phyloP scores from a whole-genome alignment of 2,888 invertebrate genomes.

The Metopia argyrocephala region DNA sequence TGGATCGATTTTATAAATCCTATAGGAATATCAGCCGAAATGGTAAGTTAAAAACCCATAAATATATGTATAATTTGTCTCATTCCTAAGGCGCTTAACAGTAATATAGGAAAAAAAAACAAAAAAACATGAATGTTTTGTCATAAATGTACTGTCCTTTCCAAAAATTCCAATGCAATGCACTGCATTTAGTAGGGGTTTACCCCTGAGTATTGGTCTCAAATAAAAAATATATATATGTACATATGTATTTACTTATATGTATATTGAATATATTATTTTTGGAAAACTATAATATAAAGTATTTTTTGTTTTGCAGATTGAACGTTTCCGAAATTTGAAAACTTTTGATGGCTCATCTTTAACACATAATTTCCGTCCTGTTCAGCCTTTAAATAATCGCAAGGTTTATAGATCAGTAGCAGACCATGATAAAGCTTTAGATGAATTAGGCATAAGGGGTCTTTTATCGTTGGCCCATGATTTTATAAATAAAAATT shows the following conservation, averaged over 20 bases:
- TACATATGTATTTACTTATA: no score
- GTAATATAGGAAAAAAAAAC: no score
- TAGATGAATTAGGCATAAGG: neutral
- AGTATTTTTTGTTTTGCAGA: constrained; percentile 78
- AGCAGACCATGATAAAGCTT: neutral
- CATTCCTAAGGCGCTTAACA: no score
- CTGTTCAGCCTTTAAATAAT: constrained; percentile 88
- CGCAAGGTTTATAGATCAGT: constrained; percentile 80
- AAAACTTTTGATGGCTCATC: constrained; percentile 82
- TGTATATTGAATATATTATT: no score
- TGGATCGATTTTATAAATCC: constrained; percentile 91
- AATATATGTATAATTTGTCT: no score
- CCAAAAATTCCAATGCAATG: no score
- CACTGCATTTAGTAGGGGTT: no score
- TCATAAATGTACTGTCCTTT: neutral
- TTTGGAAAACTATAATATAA: no score
- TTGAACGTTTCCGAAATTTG: constrained; percentile 85
- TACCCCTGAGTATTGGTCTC: no score
- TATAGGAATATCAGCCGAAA: constrained; percentile 83
- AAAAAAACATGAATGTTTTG: no score
- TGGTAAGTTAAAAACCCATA: constrained; percentile 79
- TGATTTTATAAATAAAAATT: constrained; percentile 42
- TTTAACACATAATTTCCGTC: constrained; percentile 89
- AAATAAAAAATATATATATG: no score
- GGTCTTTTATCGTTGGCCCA: constrained; percentile 67